Percentiles rank a stretch among this genome's conserved stretches.
phyloP scores from a whole-genome alignment of 1,140 invertebrate species.

The Panulirus ornatus region DNA sequence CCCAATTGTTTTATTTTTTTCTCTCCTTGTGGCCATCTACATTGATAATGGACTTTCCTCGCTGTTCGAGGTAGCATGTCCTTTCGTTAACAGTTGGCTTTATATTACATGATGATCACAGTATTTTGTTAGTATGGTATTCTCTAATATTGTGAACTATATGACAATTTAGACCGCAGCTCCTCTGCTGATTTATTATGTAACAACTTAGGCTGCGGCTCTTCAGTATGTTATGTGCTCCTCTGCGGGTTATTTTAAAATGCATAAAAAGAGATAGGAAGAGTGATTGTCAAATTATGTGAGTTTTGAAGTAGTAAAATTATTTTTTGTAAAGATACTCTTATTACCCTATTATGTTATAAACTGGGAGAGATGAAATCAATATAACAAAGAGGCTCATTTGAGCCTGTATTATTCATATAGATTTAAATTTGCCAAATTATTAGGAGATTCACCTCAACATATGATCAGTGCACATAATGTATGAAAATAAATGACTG shows the following conservation, averaged over 20 bases:
- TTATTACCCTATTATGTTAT: slow-evolving; percentile 19
- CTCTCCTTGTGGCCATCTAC: background rate
- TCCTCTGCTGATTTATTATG: slow-evolving; percentile 12
- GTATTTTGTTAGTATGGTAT: slow-evolving; percentile 72
- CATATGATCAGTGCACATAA: background rate
- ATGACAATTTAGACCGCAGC: slow-evolving; percentile 4
- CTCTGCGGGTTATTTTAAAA: slow-evolving; percentile 66
- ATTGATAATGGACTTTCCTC: slow-evolving; percentile 17
- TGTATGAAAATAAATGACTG: background rate
- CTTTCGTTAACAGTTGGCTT: slow-evolving; percentile 46
- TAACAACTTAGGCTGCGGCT: slow-evolving; percentile 25
- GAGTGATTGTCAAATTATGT: slow-evolving; percentile 70
- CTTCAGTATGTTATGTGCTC: slow-evolving; percentile 48
- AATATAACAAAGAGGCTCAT: background rate
- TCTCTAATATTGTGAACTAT: slow-evolving; percentile 59
- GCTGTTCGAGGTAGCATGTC: background rate
- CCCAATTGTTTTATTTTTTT: background rate
- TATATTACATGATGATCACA: slow-evolving; percentile 45
- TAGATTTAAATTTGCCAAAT: background rate
- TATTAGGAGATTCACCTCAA: background rate
- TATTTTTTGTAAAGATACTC: slow-evolving; percentile 63
- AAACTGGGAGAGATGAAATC: background rate
- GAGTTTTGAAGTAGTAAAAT: slow-evolving; percentile 72
- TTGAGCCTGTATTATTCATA: background rate
- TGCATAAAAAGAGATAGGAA: slow-evolving; percentile 62